Percentiles rank a stretch among this genome's conserved stretches.
Conservation (phyloP, 2,113 vertebrate species). For the Pluvianellus socialis region DNA sequence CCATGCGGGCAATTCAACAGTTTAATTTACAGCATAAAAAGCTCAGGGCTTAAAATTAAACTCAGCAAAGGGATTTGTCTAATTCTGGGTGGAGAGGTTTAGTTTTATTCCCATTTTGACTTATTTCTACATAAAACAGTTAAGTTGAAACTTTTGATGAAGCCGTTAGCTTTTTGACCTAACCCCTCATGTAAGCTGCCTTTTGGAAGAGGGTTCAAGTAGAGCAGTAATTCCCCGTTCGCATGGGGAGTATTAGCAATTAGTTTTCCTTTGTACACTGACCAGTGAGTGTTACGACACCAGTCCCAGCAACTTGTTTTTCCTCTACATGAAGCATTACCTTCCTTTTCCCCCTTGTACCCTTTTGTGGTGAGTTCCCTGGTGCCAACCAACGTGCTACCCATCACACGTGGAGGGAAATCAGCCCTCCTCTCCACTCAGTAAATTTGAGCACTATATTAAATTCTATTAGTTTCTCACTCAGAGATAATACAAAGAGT, state of each 20-base stretch:
- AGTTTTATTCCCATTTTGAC: background rate
- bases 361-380: background rate
- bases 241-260: background rate
- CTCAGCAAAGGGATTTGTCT: background rate
- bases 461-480: background rate
- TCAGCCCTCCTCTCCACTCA: background rate
- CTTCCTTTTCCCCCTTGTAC: background rate
- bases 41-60: background rate
- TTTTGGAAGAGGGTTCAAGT: background rate
- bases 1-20: background rate
- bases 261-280: background rate
- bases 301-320: background rate
- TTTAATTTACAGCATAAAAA: background rate
- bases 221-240: background rate
- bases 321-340: background rate
- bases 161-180: background rate
- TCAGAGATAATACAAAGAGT: background rate
- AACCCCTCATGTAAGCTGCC: background rate
- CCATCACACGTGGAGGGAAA: background rate
- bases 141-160: background rate
- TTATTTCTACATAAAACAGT: background rate
- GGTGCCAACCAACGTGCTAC: background rate
- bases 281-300: background rate
- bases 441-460: background rate
- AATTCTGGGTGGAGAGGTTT: background rate